Percentiles rank a stretch among this genome's conserved stretches.
Conservation (phyloP, 2,888 invertebrate genomes). For the Trissoscelio sp. region DNA sequence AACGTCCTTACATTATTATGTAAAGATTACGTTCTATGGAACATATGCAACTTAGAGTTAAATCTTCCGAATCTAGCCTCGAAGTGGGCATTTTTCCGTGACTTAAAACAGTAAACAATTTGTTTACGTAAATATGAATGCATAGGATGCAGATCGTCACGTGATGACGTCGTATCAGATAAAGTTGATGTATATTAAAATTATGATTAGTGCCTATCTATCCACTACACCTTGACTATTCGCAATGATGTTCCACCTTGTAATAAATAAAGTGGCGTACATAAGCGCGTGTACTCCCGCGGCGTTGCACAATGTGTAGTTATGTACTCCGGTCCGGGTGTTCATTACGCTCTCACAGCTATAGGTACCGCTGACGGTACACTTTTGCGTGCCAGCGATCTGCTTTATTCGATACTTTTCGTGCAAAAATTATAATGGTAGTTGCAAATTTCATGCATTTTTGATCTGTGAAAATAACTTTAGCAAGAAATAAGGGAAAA, state of each 20-base stretch:
- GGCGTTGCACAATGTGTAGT: constrained; percentile 52
- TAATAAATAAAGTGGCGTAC: constrained; percentile 57
- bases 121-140: constrained; percentile 39
- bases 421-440: constrained; percentile 13
- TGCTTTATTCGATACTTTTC: constrained; percentile 29
- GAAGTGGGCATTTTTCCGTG: background rate
- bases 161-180: constrained; percentile 47
- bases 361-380: background rate
- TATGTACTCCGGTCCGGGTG: constrained; percentile 37
- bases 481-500: background rate
- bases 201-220: constrained; percentile 46
- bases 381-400: constrained; percentile 28
- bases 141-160: constrained; percentile 18
- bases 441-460: background rate
- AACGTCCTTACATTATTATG: no score
- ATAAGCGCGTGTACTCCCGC: constrained; percentile 56
- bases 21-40: no score
- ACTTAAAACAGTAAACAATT: constrained; percentile 7
- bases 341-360: constrained; percentile 44
- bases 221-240: constrained; percentile 48
- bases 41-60: background rate
- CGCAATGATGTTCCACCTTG: constrained; percentile 54
- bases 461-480: background rate
- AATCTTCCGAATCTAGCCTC: constrained; percentile 8
- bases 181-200: constrained; percentile 49